Evolutionary conservation across 92 coral and sea anemone species (phyloP).

Genomic region (Epizoanthus scotinus): DNA sequence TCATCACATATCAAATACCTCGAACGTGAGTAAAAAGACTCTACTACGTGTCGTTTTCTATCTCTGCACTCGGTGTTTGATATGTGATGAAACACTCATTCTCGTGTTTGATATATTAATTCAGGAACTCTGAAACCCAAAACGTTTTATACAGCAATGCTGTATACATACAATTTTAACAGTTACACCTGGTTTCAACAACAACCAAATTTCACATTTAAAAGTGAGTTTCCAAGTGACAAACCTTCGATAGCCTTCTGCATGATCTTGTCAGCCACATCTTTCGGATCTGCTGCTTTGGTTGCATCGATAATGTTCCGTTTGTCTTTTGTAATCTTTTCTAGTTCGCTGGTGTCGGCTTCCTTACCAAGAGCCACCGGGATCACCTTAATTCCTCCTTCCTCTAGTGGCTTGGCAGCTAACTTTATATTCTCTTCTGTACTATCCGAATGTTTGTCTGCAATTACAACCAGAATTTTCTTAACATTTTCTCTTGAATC

Average conservation of each 20-base stretch:
- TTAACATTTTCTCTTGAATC: conserved; percentile 63
- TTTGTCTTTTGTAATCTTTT: conserved; percentile 58
- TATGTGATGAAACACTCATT: too few relatives aligned
- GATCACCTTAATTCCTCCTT: conserved; percentile 62
- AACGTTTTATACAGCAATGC: too few relatives aligned
- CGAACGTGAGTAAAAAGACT: too few relatives aligned
- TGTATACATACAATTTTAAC: too few relatives aligned
- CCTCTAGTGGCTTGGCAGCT: conserved; percentile 57
- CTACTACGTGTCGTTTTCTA: too few relatives aligned
- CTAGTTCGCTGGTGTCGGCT: conserved; percentile 59
- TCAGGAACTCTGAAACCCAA: too few relatives aligned
- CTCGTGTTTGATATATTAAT: too few relatives aligned
- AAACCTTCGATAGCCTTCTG: conserved; percentile 62
- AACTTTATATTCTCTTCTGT: conserved; percentile 32
- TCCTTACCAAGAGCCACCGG: conserved; percentile 82
- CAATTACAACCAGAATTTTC: conserved; percentile 72
- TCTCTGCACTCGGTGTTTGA: too few relatives aligned
- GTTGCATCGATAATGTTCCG: conserved; percentile 56
- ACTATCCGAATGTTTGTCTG: conserved; percentile 79
- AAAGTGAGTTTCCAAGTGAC: too few relatives aligned
- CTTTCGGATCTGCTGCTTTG: conserved; percentile 45
- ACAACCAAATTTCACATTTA: too few relatives aligned
- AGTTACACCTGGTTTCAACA: too few relatives aligned
- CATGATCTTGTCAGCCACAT: conserved; percentile 59
- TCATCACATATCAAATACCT: too few relatives aligned